A percentile compares a stretch with the other conserved stretches of the same genome.
These are phyloP conservation scores for Felis catus DNA, from an alignment of 2,113 vertebrate species.

Conservation along the genomic window F.catus_Fca126_mat1.0 CM031419.1:134024001-134024500, in stretches of 20 bases:
- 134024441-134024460: not conserved
- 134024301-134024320: not conserved
- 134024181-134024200: constrained; percentile 20
- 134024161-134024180: not conserved
- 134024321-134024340: not conserved
- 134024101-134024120: constrained; percentile 34
- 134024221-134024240: not conserved
- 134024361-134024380: not conserved
- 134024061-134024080: not conserved
- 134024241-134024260: not conserved
- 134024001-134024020: constrained; percentile 2
- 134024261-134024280: not conserved
- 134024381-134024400: constrained; percentile 22
- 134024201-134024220: not conserved
- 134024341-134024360: not conserved
- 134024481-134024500: not conserved
- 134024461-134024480: not conserved
- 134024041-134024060: not conserved
- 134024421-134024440: not conserved
- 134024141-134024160: not conserved
- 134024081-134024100: constrained; percentile 11
- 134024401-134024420: not conserved
- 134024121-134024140: not conserved
- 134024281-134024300: rapidly evolving
- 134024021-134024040: not conserved